Base-by-base conservation (phyloP, 2,797 vertebrate species). In the Sphenodon punctatus region DNA sequence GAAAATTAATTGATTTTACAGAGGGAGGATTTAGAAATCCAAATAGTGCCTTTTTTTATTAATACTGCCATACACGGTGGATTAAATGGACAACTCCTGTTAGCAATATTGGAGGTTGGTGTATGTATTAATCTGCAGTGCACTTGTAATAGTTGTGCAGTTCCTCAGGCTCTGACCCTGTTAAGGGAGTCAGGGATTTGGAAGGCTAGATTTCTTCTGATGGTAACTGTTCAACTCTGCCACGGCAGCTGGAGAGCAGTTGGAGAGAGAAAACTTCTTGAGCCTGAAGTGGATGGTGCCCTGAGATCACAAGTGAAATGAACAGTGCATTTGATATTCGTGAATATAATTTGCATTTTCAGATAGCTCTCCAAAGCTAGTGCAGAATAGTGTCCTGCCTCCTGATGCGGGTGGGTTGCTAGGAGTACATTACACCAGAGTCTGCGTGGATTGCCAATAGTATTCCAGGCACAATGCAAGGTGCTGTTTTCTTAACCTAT, bases 1-100 rank as follows among this genome's bases (percentile, higher is more conserved):
- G 20, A 60, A 68, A 82, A 86, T 68, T 51, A 42, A 82, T 10
- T 71, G 3, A 39, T 75, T 86, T 86, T 53, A 43, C 59, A 27
- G 7, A 13, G 1, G 61, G 75, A 66, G 56, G 68, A 68, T 80
- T 82, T 55, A 27, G 75, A 77, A 23, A 20, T 38, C 20, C 9
- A 11, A 60, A 65, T 2, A 22, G 70, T 10, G 13, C 38, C 75
- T 69, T 79, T 79, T 9, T 10, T 65, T 61, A 85, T 38, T 5
- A 22, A 27, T 85, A 13, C 7, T 30, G 1, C 9, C 41, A 36
- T 66, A 30, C 61, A 15, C 20, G 7, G 34, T 2, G 32, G 61
- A 70, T 55, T 64, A 49, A 46, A 22, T 10, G 59, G 49, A 19
- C 38, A 14, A 19, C 32, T 63, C 30, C 20, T 43, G 58, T 22